Conservation (phyloP, 2,113 vertebrate genomes). For the Corvus cornix region DNA sequence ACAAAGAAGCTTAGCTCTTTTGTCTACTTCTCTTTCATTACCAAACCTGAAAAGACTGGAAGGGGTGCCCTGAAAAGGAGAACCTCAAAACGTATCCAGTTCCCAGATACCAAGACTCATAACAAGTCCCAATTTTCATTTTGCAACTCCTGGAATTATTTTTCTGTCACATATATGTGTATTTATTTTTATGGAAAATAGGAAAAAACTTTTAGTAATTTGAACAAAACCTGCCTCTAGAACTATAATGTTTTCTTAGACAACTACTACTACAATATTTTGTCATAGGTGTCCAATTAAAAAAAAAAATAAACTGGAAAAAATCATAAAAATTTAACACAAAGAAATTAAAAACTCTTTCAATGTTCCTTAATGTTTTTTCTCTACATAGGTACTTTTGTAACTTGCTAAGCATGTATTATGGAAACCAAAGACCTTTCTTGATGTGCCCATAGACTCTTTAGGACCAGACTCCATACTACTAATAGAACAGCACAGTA, state of each 20-base stretch:
- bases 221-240: background rate
- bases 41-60: background rate
- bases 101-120: background rate
- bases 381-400: background rate
- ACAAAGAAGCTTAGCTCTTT: background rate
- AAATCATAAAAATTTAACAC: background rate
- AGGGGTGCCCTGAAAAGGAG: background rate
- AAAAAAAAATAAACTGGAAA: background rate
- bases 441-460: background rate
- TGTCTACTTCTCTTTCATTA: background rate
- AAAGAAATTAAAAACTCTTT: background rate
- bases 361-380: background rate
- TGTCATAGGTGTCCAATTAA: background rate
- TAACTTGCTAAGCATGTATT: background rate
- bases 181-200: background rate
- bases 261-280: background rate
- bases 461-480: background rate
- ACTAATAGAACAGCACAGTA: background rate
- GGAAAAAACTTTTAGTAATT: background rate
- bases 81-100: background rate
- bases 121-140: background rate
- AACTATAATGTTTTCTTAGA: background rate
- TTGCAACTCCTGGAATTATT: background rate
- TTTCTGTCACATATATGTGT: background rate
- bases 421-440: background rate